Base-by-base conservation (phyloP, 2,797 vertebrate species). In the Pyrocephalus nanus region DNA sequence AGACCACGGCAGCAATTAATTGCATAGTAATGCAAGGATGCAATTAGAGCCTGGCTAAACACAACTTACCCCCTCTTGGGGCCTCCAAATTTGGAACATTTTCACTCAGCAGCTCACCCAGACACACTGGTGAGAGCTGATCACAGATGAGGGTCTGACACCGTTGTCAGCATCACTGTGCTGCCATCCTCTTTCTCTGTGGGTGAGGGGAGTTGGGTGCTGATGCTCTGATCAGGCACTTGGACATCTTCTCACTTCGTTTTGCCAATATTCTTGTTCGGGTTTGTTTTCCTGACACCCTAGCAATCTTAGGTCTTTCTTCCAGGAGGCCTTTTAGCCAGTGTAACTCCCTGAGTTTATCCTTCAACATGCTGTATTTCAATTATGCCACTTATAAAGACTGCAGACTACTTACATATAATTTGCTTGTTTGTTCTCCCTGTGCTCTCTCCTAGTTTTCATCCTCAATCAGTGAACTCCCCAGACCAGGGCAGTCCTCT, bases 1-100 rank as follows among this genome's bases (percentile, higher is more conserved):
- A 84, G 83, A 76, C 62, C 83, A 81, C 16, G 77, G 93, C 83
- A 96, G 93, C 90, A 95, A 92, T 95, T 95, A 96, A 96, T 95
- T 94, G 93, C 67, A 70, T n/a, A 82, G 94, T 70, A 94, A 94
- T 90, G 88, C 86, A 93, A 92, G 86, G 92, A 94, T 89, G 95
- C 88, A 95, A 93, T 95, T 94, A 96, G 48, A 92, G 90, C 42
- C 66, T 3, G 1, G 92, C 80, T 93, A 94, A 96, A 90, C 60
- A 95, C 38, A 94, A 92, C 88, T 74, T 73, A 64, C 32, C 70
- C 86, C 77, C 38, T 94, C 67, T 55, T 16, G 7, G 67, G 88
- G 86, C 90, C 77, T 90, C 92, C 78, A 75, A 38, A 85, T 94
- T 50, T 92, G 92, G 90, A 95, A 53, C 30, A 3, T 48, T 94